Evolutionary conservation across 2,797 vertebrate genomes (phyloP).

Genomic region (Pampus argenteus): DNA sequence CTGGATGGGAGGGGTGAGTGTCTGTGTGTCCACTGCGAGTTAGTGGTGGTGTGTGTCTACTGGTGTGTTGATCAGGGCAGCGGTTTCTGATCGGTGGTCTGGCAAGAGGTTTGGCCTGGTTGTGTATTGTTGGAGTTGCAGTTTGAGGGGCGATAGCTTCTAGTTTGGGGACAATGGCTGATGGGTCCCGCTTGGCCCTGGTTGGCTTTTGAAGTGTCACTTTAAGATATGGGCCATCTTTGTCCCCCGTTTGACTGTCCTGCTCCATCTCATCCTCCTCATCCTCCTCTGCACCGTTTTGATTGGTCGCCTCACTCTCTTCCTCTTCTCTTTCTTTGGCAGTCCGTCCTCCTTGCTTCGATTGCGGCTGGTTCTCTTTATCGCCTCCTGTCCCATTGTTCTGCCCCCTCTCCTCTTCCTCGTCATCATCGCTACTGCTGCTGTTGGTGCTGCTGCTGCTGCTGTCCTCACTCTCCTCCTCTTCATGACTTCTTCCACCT

Average conservation of each 20-base stretch:
- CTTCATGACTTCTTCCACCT: conserved; percentile 51
- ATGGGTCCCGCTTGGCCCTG: conserved; percentile 84
- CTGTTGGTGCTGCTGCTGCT: conserved; percentile 65
- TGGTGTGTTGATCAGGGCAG: conserved; percentile 63
- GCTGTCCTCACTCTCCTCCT: conserved; percentile 75
- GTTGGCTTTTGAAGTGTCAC: conserved; percentile 93
- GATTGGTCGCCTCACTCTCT: conserved; percentile 65
- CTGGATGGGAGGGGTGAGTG: conserved; percentile 48
- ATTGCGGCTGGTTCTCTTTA: conserved; percentile 83
- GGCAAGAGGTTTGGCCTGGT: conserved; percentile 80
- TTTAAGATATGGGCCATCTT: conserved; percentile 87
- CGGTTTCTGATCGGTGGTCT: conserved; percentile 85
- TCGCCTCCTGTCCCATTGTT: conserved; percentile 66
- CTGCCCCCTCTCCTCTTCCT: conserved; percentile 59
- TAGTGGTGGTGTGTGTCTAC: conserved; percentile 60
- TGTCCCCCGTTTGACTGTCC: conserved; percentile 84
- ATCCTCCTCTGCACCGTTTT: conserved; percentile 68
- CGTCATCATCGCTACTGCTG: conserved; percentile 59
- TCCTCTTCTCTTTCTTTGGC: conserved; percentile 77
- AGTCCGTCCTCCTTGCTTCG: conserved; percentile 51
- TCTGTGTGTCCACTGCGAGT: conserved; percentile 61
- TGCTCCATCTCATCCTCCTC: conserved; percentile 87
- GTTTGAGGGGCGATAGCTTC: conserved; percentile 90
- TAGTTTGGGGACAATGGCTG: conserved; percentile 96
- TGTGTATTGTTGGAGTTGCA: conserved; percentile 64